Base-by-base conservation (phyloP, 2,797 vertebrate genomes). In the Lycodopsis pacificus region DNA sequence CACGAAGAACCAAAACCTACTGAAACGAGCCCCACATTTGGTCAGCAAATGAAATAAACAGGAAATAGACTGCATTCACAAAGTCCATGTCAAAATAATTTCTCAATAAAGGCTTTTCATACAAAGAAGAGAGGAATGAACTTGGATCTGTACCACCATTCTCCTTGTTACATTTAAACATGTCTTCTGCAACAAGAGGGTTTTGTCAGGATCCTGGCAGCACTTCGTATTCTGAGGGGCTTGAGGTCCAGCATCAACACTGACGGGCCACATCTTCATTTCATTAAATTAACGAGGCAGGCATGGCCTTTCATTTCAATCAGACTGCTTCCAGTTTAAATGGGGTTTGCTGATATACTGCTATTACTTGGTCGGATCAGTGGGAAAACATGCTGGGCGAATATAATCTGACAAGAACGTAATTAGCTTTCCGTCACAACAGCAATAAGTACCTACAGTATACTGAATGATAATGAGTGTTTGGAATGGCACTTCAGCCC, bases 121-220 rank as follows among this genome's bases (percentile, higher is more conserved):
- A 71, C 10, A 77, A 15, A 63, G 34, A 44, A 25, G 38, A 36
- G 63, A 22, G 46, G n/a, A 57, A 66, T 20, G 2, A 40, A 58
- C 20, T 65, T 14, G 10, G 40, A 27, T 73, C 46, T 73, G 36
- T 58, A 34, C 40, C 62, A 46, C 56, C 36, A 38, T 46, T 73
- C 51, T 64, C 53, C 73, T 30, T 40, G 64, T 75, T 61, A 15
- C 74, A 73, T 67, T 12, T 80, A 25, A 80, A 70, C 69, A 76
- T 53, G 73, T 76, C 46, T 64, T 36, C 68, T 71, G 38, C 62
- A 65, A 83, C 61, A 83, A 76, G 36, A 63, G 40, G 36, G 63
- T 82, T 66, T 75, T 84, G 65, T 86, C 48, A 64, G 46, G 71
- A 77, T 56, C 53, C 44, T 83, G 73, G 79, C 27, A 69, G 67